Evolutionary conservation across 2,888 invertebrate species (phyloP).

Genomic region (Digitonthophagus gazella): DNA sequence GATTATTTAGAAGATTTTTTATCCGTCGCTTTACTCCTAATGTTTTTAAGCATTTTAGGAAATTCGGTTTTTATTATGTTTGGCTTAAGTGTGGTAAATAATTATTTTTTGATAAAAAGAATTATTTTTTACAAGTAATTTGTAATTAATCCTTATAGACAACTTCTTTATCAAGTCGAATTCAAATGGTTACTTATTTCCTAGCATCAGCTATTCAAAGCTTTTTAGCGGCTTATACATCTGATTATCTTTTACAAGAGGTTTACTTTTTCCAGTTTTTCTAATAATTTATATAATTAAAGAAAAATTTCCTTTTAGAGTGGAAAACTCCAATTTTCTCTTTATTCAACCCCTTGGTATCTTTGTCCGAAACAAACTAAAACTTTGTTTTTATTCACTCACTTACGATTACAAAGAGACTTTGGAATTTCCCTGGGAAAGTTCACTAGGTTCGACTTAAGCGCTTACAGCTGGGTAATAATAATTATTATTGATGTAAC

Average conservation of each 20-base stretch:
- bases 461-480: not conserved
- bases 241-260: not conserved
- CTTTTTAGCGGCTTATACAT: not conserved
- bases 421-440: not conserved
- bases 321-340: not conserved
- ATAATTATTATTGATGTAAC: no score
- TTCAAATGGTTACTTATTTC: not conserved
- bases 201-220: not conserved
- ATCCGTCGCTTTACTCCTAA: conserved; percentile 21
- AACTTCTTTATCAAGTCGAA: not conserved
- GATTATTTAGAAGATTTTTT: conserved; percentile 44
- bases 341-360: not conserved
- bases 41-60: not conserved
- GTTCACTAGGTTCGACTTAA: not conserved
- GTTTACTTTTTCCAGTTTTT: not conserved
- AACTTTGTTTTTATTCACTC: not conserved
- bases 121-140: no score
- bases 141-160: not conserved
- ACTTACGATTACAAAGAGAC: not conserved
- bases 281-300: not conserved
- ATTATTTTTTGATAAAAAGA: no score
- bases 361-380: not conserved
- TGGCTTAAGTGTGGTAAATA: not conserved
- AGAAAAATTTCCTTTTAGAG: not conserved
- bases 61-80: not conserved